Conservation (phyloP, 2,888 invertebrate genomes). For the Drosophila antonietae region DNA sequence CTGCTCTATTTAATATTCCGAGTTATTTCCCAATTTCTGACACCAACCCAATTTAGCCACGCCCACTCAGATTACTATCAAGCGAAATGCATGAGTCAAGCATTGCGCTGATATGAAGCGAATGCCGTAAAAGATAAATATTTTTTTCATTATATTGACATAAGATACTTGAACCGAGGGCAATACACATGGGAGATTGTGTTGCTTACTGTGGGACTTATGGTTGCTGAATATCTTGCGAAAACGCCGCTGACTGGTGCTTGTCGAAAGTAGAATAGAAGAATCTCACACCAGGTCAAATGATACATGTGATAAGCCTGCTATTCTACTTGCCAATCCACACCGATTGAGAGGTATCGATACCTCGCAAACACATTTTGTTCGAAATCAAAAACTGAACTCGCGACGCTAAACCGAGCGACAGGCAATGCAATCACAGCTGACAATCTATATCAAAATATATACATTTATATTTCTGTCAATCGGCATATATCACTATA, state of each 20-base stretch:
- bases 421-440: conserved; percentile 10
- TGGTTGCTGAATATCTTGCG: neutral
- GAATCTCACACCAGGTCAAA: conserved; percentile 70
- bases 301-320: conserved; percentile 76
- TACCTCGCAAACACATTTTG: neutral
- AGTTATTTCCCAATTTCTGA: neutral
- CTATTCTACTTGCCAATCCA: conserved; percentile 76
- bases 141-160: conserved; percentile 39
- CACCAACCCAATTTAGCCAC: conserved; percentile 29
- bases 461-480: conserved; percentile 2
- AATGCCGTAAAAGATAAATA: conserved; percentile 41
- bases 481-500: neutral
- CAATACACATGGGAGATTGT: neutral
- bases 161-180: conserved; percentile 35
- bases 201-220: conserved; percentile 37
- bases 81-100: conserved; percentile 34
- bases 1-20: neutral
- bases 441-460: conserved; percentile 11
- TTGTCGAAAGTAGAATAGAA: conserved; percentile 81
- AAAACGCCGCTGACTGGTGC: conserved; percentile 55
- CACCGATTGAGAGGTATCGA: conserved; percentile 43
- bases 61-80: conserved; percentile 28
- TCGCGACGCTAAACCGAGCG: conserved; percentile 26
- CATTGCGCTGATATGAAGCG: conserved; percentile 33
- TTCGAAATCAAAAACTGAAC: neutral